phyloP scores from a whole-genome alignment of 92 coral and sea anemone genomes.

The Palythoa grandiflora region DNA sequence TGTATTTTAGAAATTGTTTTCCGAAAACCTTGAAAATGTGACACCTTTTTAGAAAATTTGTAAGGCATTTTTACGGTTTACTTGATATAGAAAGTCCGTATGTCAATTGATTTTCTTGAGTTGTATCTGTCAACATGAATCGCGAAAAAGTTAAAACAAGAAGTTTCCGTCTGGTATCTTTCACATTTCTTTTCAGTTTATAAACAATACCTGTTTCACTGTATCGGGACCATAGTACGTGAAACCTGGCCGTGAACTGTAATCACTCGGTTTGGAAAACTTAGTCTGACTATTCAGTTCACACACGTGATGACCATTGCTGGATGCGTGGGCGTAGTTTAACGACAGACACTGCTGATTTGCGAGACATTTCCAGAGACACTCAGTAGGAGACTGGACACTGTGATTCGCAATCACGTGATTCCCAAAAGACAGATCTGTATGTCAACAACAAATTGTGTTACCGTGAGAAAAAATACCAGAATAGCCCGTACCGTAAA shows the following conservation, averaged over 20 bases:
- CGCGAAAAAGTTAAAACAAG: too few relatives aligned
- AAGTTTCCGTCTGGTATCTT: too few relatives aligned
- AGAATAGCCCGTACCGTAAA: too few relatives aligned
- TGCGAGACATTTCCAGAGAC: constrained; percentile 16
- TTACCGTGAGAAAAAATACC: not conserved
- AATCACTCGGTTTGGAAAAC: constrained; percentile 13
- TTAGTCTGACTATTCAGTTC: not conserved
- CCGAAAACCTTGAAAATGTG: too few relatives aligned
- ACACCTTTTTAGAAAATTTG: too few relatives aligned
- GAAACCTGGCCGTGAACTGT: constrained; percentile 9
- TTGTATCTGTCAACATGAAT: too few relatives aligned
- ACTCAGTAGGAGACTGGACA: constrained; percentile 7
- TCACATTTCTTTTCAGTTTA: not conserved
- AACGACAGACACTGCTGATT: constrained; percentile 21
- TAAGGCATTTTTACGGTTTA: too few relatives aligned
- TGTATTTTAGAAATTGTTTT: too few relatives aligned
- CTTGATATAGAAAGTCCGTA: too few relatives aligned
- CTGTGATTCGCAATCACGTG: constrained; percentile 5
- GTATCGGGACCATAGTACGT: constrained; percentile 27
- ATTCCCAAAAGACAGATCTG: not conserved
- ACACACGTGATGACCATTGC: not conserved
- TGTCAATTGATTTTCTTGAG: too few relatives aligned
- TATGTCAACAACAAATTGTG: not conserved
- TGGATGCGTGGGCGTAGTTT: constrained; percentile 31
- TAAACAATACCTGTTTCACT: constrained; percentile 9